These are phyloP conservation scores for Muscina levida DNA, from an alignment of 2,888 invertebrate genomes.

Conservation along the genomic window DNA sequence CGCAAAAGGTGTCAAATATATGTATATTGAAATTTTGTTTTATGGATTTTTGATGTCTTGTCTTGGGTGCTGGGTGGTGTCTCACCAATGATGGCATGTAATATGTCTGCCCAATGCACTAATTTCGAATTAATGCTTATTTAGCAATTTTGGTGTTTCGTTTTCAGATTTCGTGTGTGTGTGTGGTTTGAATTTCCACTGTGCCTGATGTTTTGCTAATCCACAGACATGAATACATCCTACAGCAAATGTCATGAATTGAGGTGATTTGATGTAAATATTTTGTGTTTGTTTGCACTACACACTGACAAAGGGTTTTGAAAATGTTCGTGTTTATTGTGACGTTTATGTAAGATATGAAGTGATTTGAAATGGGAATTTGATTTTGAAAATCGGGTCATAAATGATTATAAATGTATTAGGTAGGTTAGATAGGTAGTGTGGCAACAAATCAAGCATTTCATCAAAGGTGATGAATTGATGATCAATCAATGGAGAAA, in stretches of 20 bases:
- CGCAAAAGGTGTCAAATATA: slow-evolving; percentile 28
- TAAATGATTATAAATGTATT: not conserved
- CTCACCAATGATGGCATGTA: not conserved
- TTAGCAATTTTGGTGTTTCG: slow-evolving; percentile 11
- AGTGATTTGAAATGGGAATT: slow-evolving; percentile 26
- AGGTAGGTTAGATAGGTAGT: not conserved
- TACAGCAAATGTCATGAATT: not conserved
- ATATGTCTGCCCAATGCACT: slow-evolving; percentile 12
- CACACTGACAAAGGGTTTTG: no score
- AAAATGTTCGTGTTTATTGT: not conserved
- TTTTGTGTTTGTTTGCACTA: slow-evolving; percentile 4
- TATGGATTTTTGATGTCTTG: not conserved
- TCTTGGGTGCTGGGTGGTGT: no score
- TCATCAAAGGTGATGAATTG: not conserved
- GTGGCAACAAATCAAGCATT: not conserved
- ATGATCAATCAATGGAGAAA: slow-evolving; percentile 6
- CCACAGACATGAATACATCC: slow-evolving; percentile 19
- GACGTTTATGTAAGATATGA: not conserved
- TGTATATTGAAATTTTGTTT: not conserved
- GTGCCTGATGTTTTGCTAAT: slow-evolving; percentile 5
- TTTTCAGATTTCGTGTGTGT: not conserved
- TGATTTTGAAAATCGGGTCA: not conserved
- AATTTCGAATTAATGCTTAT: slow-evolving; percentile 29
- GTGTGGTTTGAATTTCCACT: not conserved
- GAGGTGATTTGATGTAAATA: not conserved